Percentiles rank a stretch among this genome's conserved stretches.
These are phyloP conservation scores for Philereme transversata DNA, from an alignment of 2,888 invertebrate genomes.

Conservation along the genomic window DNA sequence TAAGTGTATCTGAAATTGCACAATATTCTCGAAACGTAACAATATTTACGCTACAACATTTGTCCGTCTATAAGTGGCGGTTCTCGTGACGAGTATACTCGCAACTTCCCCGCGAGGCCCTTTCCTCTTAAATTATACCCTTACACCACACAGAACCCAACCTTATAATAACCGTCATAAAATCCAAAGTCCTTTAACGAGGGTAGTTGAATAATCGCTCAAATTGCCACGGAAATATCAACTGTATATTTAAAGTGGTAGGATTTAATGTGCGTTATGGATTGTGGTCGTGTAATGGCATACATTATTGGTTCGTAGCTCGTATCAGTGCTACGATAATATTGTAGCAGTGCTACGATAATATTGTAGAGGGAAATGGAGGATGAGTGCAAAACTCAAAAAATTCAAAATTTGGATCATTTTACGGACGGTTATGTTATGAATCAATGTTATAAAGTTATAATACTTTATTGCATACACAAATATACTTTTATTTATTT, in stretches of 20 bases:
- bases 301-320: slow-evolving; percentile 37
- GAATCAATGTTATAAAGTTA: too few species aligned
- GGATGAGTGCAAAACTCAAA: slow-evolving; percentile 27
- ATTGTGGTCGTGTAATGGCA: slow-evolving; percentile 15
- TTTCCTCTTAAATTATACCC: slow-evolving; percentile 48
- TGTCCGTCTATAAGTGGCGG: slow-evolving; percentile 61
- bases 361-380: slow-evolving; percentile 33
- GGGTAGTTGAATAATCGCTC: slow-evolving; percentile 10
- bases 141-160: slow-evolving; percentile 16
- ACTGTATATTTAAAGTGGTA: slow-evolving; percentile 22
- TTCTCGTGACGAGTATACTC: slow-evolving; percentile 59
- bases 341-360: slow-evolving; percentile 29
- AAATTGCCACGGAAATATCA: slow-evolving; percentile 25
- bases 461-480: too few species aligned
- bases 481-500: too few species aligned
- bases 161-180: slow-evolving; percentile 5
- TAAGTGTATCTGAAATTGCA: slow-evolving; percentile 10
- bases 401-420: slow-evolving; percentile 1
- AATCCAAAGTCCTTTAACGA: slow-evolving; percentile 2
- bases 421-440: too few species aligned
- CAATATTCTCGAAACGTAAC: slow-evolving; percentile 21
- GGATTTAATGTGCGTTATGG: slow-evolving; percentile 2
- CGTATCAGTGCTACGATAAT: slow-evolving; percentile 31
- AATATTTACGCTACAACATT: slow-evolving; percentile 36
- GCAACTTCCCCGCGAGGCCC: slow-evolving; percentile 42